Evolutionary conservation across 2,888 invertebrate species (phyloP).

Genomic region (Tipula vernalis): DNA sequence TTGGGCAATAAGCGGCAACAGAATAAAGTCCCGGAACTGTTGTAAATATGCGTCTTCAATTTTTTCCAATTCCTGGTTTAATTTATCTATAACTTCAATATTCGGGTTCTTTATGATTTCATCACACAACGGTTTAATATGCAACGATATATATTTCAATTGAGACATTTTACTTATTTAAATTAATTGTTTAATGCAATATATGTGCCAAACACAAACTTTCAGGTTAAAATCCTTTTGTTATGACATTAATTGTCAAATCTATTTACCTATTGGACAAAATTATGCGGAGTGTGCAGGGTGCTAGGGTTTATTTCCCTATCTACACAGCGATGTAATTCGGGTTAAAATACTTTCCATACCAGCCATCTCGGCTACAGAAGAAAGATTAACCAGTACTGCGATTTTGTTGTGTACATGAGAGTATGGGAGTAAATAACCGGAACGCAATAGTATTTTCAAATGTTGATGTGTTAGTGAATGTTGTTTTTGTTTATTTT

Average conservation of each 20-base stretch:
- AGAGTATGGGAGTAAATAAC: too few species aligned
- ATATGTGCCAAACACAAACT: not conserved
- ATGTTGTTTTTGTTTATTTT: too few species aligned
- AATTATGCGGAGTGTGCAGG: not conserved
- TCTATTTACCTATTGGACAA: not conserved
- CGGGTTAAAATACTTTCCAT: too few species aligned
- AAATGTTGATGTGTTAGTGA: too few species aligned
- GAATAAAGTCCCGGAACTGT: slow-evolving; percentile 27
- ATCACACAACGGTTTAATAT: slow-evolving; percentile 24
- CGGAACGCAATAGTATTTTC: too few species aligned
- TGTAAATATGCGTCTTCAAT: slow-evolving; percentile 26
- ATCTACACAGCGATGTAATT: too few species aligned
- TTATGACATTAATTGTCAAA: not conserved
- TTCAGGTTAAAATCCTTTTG: not conserved
- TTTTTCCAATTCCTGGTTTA: slow-evolving; percentile 24
- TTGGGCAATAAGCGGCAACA: slow-evolving; percentile 29
- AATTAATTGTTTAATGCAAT: not conserved
- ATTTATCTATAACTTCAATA: slow-evolving; percentile 21
- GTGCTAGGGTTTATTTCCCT: too few species aligned
- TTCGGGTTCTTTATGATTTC: slow-evolving; percentile 25
- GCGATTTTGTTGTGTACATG: too few species aligned
- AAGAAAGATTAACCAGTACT: too few species aligned
- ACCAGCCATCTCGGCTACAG: too few species aligned
- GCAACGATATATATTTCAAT: not conserved
- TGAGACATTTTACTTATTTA: slow-evolving; percentile 5